Percentiles rank a stretch among this genome's conserved stretches.
Evolutionary conservation across 2,888 invertebrate species (phyloP).

Genomic region (Pseudeuparius sepicola): DNA sequence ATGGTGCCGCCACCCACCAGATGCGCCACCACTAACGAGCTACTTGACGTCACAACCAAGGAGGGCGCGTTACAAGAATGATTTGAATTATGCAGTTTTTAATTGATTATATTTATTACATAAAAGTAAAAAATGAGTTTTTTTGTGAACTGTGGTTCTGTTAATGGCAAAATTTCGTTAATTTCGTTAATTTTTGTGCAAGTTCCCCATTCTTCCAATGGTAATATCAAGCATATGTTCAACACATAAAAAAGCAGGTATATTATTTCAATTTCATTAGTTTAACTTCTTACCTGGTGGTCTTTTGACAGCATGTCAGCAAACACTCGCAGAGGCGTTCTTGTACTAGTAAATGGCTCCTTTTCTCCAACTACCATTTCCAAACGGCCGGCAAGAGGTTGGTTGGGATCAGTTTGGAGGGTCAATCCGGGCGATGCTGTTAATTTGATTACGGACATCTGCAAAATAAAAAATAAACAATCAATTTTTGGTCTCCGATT

Average conservation of each 20-base stretch:
- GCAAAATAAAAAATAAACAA: constrained; percentile 20
- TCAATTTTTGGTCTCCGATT: background rate
- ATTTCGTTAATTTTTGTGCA: too few relatives aligned
- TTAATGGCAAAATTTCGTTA: too few relatives aligned
- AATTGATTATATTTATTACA: too few relatives aligned
- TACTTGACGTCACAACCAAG: too few relatives aligned
- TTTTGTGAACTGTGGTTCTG: too few relatives aligned
- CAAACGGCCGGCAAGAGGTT: constrained; percentile 43
- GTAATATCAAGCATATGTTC: too few relatives aligned
- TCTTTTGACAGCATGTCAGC: constrained; percentile 66
- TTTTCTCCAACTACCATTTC: constrained; percentile 34
- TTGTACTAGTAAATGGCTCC: constrained; percentile 31
- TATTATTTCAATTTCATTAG: constrained; percentile 18
- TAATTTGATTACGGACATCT: constrained; percentile 52
- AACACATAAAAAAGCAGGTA: background rate
- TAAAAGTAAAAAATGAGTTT: too few relatives aligned
- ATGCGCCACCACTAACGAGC: too few relatives aligned
- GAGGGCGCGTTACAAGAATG: too few relatives aligned
- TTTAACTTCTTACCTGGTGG: constrained; percentile 31
- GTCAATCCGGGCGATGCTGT: constrained; percentile 59
- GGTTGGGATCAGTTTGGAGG: constrained; percentile 40
- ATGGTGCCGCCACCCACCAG: too few relatives aligned
- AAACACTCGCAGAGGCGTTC: constrained; percentile 48
- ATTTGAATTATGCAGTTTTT: too few relatives aligned
- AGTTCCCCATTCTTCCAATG: too few relatives aligned